phyloP scores from a whole-genome alignment of 2,113 vertebrate genomes.

The Actenoides hombroni region DNA sequence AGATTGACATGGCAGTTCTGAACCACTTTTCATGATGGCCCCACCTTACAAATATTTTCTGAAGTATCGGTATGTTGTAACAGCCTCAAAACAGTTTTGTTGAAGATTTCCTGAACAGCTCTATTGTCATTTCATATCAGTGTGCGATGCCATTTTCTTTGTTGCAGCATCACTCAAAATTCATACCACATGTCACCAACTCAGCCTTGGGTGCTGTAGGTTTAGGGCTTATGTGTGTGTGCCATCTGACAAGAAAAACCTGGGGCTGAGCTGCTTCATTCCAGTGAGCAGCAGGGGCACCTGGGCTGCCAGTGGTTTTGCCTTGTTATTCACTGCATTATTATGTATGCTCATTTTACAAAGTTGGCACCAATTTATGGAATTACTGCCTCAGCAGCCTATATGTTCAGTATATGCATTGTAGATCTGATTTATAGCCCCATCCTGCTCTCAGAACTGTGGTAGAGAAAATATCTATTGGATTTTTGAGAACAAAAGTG shows the following conservation, averaged over 20 bases:
- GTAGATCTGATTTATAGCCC: neutral
- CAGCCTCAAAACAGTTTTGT: neutral
- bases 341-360: neutral
- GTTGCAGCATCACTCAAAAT: rapidly evolving
- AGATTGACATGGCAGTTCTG: neutral
- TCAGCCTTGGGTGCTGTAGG: neutral
- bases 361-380: neutral
- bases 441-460: neutral
- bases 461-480: neutral
- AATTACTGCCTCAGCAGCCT: neutral
- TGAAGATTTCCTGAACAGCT: neutral
- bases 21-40: neutral
- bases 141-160: neutral
- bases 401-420: neutral
- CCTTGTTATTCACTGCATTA: neutral
- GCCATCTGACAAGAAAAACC: neutral
- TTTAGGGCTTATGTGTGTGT: neutral
- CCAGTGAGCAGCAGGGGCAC: neutral
- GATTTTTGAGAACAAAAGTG: neutral
- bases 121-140: neutral
- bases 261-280: neutral
- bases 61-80: neutral
- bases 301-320: neutral
- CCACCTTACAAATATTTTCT: neutral
- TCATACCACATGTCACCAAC: neutral